Evolutionary conservation across 2,888 invertebrate genomes (phyloP), one percentile per base, ranked within the genome.

Genomic region (Agrochola lota): DNA sequence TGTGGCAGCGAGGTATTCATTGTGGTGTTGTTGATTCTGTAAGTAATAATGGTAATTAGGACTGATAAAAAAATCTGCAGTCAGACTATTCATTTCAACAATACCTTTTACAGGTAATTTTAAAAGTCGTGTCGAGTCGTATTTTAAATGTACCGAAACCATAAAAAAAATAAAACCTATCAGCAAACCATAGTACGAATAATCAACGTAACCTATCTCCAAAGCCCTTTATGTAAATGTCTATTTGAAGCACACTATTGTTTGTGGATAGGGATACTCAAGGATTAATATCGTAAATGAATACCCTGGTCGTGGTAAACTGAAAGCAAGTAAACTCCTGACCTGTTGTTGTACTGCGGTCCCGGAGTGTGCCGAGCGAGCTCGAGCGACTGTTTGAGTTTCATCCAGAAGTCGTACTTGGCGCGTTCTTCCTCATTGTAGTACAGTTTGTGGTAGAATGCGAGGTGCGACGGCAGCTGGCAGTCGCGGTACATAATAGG

Each of bases 371-470:
- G 70, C 23, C 85, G 67, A 0, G 83, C 85, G 17, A 81, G 78
- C 23, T 90, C 89, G 3, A 97, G 93, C 0, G 98, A 97, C 81
- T 97, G 95, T 57, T 96, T 94, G 43, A 98, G 94, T 88, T 97
- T 97, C 12, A 97, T 97, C 98, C 98, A 98, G 94, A 98, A 98
- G 92, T 98, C 97, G 90, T 97, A 97, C 74, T 91, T 87, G 64
- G 86, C 92, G 81, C 92, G 93, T 1, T 95, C 95, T 1, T 84
- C 77, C 64, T 97, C 95, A 89, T 97, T 97, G 83, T 93, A 95
- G 83, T 92, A 90, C 75, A 98, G 94, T 87, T 97, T 97, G 91
- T 97, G 97, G 91, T 98, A 98, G 89, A 97, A 97, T 49, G 96
- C 97, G 71, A 98, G 94, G 88, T 98, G 97, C 46, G 95, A 94